Evolutionary conservation across 2,113 vertebrate species (phyloP).

Genomic region (Dolichallabes microphthalmus): DNA sequence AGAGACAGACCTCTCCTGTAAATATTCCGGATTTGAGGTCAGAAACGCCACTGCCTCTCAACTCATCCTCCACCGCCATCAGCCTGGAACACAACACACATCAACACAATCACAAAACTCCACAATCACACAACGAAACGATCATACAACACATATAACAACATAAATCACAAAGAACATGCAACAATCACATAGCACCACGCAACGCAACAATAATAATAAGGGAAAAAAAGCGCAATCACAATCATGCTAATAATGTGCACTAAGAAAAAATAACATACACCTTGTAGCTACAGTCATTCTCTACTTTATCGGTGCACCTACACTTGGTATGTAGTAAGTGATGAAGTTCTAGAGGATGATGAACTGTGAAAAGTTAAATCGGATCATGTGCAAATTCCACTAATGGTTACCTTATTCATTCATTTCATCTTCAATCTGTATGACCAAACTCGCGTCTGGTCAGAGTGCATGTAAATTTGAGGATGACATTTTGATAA

Average conservation of each 20-base stretch:
- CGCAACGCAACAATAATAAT: background rate
- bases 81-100: slow-evolving; percentile 66
- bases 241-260: background rate
- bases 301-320: background rate
- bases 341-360: background rate
- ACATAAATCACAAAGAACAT: slow-evolving; percentile 44
- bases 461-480: background rate
- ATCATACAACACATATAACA: background rate
- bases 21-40: slow-evolving; percentile 92
- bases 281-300: background rate
- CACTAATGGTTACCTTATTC: background rate
- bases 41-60: slow-evolving; percentile 78
- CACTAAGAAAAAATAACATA: background rate
- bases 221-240: background rate
- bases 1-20: slow-evolving; percentile 89
- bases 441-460: background rate
- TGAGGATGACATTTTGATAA: background rate
- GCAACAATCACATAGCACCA: background rate
- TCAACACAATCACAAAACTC: slow-evolving; percentile 44
- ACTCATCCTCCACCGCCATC: slow-evolving; percentile 80
- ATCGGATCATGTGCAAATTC: background rate
- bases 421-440: background rate
- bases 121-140: slow-evolving; percentile 37
- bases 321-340: background rate
- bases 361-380: background rate